A percentile compares a stretch with the other conserved stretches of the same genome.
Evolutionary conservation across 2,113 vertebrate species (phyloP).

Genomic region (Mustelus asterias): DNA sequence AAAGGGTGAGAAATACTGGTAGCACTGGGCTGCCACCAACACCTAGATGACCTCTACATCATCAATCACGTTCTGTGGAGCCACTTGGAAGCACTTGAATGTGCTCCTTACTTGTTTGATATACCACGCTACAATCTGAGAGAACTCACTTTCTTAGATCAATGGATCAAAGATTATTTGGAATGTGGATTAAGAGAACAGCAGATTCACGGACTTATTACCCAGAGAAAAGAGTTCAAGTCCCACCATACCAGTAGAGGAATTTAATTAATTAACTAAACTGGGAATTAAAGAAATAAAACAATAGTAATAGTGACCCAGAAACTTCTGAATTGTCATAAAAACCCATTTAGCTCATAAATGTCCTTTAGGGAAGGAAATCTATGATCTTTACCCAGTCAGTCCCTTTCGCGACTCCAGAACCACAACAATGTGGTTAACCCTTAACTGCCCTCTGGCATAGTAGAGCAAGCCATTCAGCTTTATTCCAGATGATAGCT

Average conservation of each 20-base stretch:
- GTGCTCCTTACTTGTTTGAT: neutral
- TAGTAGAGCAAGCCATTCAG: neutral
- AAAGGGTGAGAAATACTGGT: slow-evolving; percentile 40
- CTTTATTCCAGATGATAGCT: neutral
- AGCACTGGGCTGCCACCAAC: slow-evolving; percentile 5
- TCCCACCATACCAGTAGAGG: too few relatives aligned
- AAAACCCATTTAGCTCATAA: neutral
- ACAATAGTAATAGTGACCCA: neutral
- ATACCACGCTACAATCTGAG: neutral
- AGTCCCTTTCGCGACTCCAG: neutral
- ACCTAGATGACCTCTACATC: slow-evolving; percentile 19
- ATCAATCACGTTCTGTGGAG: slow-evolving; percentile 22
- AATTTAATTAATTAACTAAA: neutral
- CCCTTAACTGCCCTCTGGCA: neutral
- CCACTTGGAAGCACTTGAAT: neutral
- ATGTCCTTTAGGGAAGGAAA: neutral
- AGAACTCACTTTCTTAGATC: neutral
- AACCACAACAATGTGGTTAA: neutral
- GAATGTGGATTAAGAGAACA: neutral
- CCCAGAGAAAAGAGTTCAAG: too few relatives aligned
- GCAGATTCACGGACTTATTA: too few relatives aligned
- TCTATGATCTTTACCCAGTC: neutral
- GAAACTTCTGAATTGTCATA: neutral
- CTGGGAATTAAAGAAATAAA: neutral
- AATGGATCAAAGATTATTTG: neutral